These are phyloP conservation scores for Thinocorus orbignyianus DNA, from an alignment of 2,113 vertebrate species.

Conservation along the genomic window DNA sequence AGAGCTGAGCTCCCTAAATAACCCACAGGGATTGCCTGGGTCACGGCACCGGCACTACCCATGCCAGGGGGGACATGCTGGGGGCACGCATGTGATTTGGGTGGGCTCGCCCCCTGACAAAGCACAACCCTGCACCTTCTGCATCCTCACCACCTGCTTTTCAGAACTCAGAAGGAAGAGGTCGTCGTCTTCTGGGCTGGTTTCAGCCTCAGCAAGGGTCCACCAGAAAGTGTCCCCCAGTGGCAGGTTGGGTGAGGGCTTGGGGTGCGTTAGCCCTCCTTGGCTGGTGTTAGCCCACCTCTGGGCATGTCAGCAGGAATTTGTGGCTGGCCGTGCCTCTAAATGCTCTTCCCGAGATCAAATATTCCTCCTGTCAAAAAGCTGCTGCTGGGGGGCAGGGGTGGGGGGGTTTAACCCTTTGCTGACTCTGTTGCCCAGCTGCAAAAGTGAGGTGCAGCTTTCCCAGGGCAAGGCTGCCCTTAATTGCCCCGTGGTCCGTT, in stretches of 20 bases:
- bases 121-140: neutral
- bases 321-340: neutral
- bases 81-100: neutral
- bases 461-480: neutral
- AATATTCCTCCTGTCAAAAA: neutral
- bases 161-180: neutral
- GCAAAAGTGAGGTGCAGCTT: neutral
- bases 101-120: neutral
- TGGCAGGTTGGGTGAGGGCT: neutral
- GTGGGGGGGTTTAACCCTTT: neutral
- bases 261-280: too few relatives aligned
- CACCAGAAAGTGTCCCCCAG: neutral
- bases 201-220: neutral
- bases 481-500: accelerated
- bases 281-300: neutral
- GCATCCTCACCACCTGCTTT: neutral
- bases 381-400: neutral
- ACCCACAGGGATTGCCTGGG: neutral
- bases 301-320: too few relatives aligned
- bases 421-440: neutral
- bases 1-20: neutral
- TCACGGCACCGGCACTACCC: neutral
- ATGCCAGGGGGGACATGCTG: accelerated
- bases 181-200: neutral
- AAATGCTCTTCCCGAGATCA: neutral